Evolutionary conservation across 2,797 vertebrate genomes (phyloP).

Genomic region (Chelon auratus): DNA sequence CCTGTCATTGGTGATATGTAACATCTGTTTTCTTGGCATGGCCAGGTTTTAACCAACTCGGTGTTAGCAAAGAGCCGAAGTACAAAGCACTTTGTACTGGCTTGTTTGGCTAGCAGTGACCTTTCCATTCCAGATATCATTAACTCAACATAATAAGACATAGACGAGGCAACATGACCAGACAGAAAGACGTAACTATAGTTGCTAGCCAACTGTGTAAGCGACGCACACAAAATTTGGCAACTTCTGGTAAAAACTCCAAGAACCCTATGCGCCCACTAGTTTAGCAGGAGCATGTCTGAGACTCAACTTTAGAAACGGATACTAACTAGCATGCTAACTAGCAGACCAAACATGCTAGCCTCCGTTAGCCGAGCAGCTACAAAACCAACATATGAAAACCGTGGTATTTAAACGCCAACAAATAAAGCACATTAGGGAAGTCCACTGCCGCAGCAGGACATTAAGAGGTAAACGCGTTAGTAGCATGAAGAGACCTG

Average conservation of each 20-base stretch:
- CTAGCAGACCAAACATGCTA: conserved; percentile 64
- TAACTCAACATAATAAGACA: conserved; percentile 20
- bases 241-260: background rate
- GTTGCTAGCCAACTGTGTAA: background rate
- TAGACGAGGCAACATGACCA: background rate
- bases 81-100: background rate
- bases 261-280: conserved; percentile 1
- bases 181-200: background rate
- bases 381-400: background rate
- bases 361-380: conserved; percentile 7
- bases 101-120: conserved; percentile 51
- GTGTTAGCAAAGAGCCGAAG: background rate
- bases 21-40: background rate
- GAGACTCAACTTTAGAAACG: conserved; percentile 61
- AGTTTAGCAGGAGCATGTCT: conserved; percentile 24
- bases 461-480: background rate
- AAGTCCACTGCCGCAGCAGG: background rate
- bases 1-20: background rate
- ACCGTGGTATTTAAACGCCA: background rate
- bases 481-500: conserved; percentile 83
- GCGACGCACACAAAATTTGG: background rate
- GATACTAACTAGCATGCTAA: conserved; percentile 63
- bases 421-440: background rate
- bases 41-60: background rate
- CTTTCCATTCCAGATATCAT: conserved; percentile 37